Conservation (phyloP, 2,113 vertebrate species). For the Acrocephalus kingi region DNA sequence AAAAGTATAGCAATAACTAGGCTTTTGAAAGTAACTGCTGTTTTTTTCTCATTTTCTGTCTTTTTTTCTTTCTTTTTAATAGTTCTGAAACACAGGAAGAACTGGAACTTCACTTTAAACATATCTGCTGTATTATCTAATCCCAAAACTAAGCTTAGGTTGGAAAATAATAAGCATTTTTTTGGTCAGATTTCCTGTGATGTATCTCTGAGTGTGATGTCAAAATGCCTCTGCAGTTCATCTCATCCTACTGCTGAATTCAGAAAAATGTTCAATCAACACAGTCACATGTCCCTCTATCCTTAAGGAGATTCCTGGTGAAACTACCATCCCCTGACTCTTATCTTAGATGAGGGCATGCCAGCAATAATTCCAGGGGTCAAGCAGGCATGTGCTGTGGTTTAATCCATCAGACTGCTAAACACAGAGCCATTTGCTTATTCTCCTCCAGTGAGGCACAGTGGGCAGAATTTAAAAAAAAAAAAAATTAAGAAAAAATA, state of each 20-base stretch:
- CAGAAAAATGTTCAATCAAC: rapidly evolving
- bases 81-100: neutral
- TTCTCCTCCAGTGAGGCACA: neutral
- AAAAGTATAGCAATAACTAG: neutral
- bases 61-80: neutral
- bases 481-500: neutral
- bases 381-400: neutral
- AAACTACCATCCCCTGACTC: neutral
- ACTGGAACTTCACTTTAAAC: neutral
- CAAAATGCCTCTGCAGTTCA: neutral
- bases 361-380: neutral
- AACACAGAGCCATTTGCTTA: neutral
- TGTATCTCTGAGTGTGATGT: neutral
- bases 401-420: neutral
- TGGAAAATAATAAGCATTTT: neutral
- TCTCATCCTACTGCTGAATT: neutral
- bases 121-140: neutral
- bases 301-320: neutral
- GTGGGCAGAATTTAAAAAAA: neutral
- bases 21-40: neutral
- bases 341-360: neutral
- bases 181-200: neutral
- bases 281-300: rapidly evolving
- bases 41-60: neutral
- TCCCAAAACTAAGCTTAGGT: neutral